These are phyloP conservation scores for Ephialtes manifestator DNA, from an alignment of 2,888 invertebrate species.

Conservation along the genomic window DNA sequence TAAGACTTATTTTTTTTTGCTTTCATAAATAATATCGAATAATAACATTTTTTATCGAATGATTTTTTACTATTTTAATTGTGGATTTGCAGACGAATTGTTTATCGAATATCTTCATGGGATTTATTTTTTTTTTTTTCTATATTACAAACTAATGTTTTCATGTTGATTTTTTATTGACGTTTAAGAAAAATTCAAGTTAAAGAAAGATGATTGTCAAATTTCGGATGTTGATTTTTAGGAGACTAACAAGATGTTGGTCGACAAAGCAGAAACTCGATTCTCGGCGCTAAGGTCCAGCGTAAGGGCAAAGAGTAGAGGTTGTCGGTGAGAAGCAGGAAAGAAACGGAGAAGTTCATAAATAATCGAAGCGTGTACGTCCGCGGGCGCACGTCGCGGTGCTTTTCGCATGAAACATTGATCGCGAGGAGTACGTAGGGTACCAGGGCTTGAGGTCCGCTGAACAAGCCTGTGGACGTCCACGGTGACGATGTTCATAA, in stretches of 20 bases:
- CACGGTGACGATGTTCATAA: constrained; percentile 70
- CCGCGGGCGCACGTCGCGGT: constrained; percentile 78
- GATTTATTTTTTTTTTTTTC: too few species aligned
- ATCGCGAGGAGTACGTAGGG: constrained; percentile 74
- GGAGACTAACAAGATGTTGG: constrained; percentile 14
- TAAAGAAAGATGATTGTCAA: too few species aligned
- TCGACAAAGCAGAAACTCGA: neutral
- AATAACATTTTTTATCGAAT: too few species aligned
- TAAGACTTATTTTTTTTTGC: too few species aligned
- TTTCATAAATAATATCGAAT: too few species aligned
- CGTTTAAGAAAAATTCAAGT: too few species aligned
- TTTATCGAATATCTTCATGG: too few species aligned
- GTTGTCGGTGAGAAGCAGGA: constrained; percentile 68
- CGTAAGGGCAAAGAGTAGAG: constrained; percentile 47
- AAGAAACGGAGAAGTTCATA: constrained; percentile 84
- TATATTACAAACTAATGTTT: too few species aligned
- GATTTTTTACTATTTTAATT: too few species aligned
- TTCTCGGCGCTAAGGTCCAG: constrained; percentile 59
- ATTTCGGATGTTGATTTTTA: neutral
- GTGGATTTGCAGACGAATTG: too few species aligned
- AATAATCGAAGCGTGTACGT: constrained; percentile 83
- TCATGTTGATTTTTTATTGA: too few species aligned
- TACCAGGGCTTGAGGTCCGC: constrained; percentile 54
- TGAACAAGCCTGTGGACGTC: constrained; percentile 56
- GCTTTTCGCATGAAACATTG: constrained; percentile 85